These are phyloP conservation scores for Silurus meridionalis DNA, from an alignment of 2,113 vertebrate species.

Conservation along the genomic window DNA sequence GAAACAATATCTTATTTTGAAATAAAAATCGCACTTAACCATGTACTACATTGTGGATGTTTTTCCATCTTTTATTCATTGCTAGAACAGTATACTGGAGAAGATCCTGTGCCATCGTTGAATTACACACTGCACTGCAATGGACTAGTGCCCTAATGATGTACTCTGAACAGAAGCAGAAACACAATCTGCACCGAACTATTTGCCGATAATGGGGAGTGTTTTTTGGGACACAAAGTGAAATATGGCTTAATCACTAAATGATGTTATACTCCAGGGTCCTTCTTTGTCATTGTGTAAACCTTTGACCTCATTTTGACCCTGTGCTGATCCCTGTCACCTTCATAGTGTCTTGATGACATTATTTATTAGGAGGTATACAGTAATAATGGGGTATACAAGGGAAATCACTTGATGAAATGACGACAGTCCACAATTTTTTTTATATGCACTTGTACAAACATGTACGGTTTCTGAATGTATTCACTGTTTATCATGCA, in stretches of 20 bases:
- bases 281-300: background rate
- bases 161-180: background rate
- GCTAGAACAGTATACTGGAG: too few relatives aligned
- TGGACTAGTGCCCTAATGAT: background rate
- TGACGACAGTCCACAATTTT: background rate
- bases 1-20: background rate
- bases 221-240: background rate
- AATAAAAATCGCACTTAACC: background rate
- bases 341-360: background rate
- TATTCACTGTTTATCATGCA: background rate
- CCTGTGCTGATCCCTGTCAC: background rate
- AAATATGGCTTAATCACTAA: background rate
- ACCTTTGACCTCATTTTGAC: slow-evolving; percentile 10
- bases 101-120: background rate
- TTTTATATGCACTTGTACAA: background rate
- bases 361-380: background rate
- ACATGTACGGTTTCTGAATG: background rate
- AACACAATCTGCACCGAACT: background rate
- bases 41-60: background rate
- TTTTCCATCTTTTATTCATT: background rate
- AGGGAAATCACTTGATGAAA: background rate
- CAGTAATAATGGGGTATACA: background rate
- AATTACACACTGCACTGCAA: background rate
- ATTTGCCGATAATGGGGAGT: background rate
- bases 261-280: background rate